A percentile compares a stretch with the other conserved stretches of the same genome.
These are phyloP conservation scores for Actinostola sp. DNA, from an alignment of 92 coral and sea anemone genomes.

Conservation along the genomic window DNA sequence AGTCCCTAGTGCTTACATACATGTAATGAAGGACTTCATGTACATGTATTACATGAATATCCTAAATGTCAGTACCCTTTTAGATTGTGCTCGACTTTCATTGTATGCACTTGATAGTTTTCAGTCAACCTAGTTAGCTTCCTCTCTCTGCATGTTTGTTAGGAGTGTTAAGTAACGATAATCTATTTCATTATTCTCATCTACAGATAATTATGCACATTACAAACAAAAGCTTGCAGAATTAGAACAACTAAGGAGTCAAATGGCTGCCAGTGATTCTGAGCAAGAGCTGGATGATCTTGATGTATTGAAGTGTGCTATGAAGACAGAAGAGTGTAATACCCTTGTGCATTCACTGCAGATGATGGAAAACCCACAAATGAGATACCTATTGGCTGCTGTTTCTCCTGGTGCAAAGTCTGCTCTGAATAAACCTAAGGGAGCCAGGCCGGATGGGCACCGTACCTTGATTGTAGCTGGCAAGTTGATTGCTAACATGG, in stretches of 20 bases:
- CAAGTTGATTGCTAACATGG: conserved; percentile 74
- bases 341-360: conserved; percentile 85
- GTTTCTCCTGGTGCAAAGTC: conserved; percentile 59
- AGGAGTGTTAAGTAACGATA: too few species aligned
- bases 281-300: conserved; percentile 87
- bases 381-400: conserved; percentile 76
- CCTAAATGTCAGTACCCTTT: too few species aligned
- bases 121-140: too few species aligned
- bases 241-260: conserved; percentile 70
- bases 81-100: too few species aligned
- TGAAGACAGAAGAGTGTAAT: conserved; percentile 84
- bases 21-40: too few species aligned
- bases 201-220: conserved; percentile 70
- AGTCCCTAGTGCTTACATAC: too few species aligned
- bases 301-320: conserved; percentile 83
- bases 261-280: conserved; percentile 86
- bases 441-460: conserved; percentile 58
- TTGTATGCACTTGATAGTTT: too few species aligned
- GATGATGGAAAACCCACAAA: conserved; percentile 91
- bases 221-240: conserved; percentile 79
- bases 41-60: too few species aligned
- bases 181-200: too few species aligned
- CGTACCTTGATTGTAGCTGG: conserved; percentile 78
- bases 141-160: too few species aligned
- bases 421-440: conserved; percentile 56